Evolutionary conservation across 1,140 invertebrate genomes (phyloP).

Genomic region (Drosophila pachea): DNA sequence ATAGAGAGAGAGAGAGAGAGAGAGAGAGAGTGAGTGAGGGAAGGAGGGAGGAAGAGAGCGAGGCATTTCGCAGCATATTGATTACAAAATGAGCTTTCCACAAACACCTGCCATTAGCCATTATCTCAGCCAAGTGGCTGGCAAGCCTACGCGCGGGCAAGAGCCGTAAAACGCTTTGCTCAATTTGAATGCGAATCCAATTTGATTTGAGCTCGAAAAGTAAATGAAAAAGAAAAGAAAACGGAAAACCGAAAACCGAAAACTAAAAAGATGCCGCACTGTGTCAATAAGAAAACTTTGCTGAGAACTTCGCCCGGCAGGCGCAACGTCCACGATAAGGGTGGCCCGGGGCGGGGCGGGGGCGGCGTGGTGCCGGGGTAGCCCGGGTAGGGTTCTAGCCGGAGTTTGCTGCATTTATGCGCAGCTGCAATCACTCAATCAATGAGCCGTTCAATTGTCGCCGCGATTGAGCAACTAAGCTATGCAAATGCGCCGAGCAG

Average conservation of each 20-base stretch:
- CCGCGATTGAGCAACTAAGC: slow-evolving; percentile 72
- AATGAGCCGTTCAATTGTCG: slow-evolving; percentile 71
- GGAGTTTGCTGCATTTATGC: slow-evolving; percentile 41
- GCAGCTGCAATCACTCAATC: slow-evolving; percentile 56
- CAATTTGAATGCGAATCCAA: slow-evolving; percentile 70
- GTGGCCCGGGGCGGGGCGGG: not conserved
- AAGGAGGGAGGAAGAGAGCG: no score
- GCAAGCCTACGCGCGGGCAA: not conserved
- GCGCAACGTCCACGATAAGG: no score
- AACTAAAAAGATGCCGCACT: slow-evolving; percentile 58
- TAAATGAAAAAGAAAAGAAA: slow-evolving; percentile 38
- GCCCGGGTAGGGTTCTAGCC: no score
- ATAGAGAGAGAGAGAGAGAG: no score
- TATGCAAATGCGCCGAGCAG: slow-evolving; percentile 60
- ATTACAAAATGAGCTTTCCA: no score
- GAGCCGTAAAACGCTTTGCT: slow-evolving; percentile 45
- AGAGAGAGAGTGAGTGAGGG: no score
- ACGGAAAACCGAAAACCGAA: not conserved
- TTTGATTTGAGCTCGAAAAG: slow-evolving; percentile 53
- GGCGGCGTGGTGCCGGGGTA: not conserved
- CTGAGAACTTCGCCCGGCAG: slow-evolving; percentile 7
- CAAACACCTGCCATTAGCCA: slow-evolving; percentile 16
- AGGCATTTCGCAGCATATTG: no score
- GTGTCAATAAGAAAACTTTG: slow-evolving; percentile 66
- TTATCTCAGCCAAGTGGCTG: slow-evolving; percentile 12